Evolutionary conservation across 2,113 vertebrate genomes (phyloP), one percentile per base, ranked within the genome.

Genomic region (Paralichthys olivaceus): DNA sequence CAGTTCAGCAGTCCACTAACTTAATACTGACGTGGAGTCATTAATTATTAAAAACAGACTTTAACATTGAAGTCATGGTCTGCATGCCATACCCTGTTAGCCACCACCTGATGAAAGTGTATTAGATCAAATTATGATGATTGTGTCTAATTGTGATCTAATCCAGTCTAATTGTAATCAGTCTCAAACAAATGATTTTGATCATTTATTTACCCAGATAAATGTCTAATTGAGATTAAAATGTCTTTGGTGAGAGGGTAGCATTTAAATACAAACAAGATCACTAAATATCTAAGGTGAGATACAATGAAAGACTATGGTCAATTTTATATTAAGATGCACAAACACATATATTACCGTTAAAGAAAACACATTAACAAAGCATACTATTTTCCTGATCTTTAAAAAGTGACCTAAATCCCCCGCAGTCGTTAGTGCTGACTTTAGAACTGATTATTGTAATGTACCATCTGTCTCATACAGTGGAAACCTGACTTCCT

Each of bases 31-130:
- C 51, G 8, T 56, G 25, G 14, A 49, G n/a, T 19, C 55, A 61
- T 75, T 15, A 47, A 3, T 19, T 56, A 56, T 45, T 61, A 77
- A 69, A 49, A 34, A 26, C 11, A 59, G 47, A 37, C 7, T 57
- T 47, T 47, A 17, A 53, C n/a, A 53, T 20, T 43, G 37, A 13
- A 40, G 37, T 12, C 12, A 13, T 22, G n/a, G 53, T 59, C 32
- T 23, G 29, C 11, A 20, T 23, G 45, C 4, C 12, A 20, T n/a
- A 47, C 29, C 43, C 19, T 7, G 23, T 40, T 54, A 32, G 23
- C 22, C 11, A 19, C 1, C 40, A 19, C 17, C 20, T 7, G 0
- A 17, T 32, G 12, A 22, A 54, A 40, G 23, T 14, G 20, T 32
- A 51, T 2, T 26, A 49, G 14, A 32, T 49, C 1, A 20, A 25